These are phyloP conservation scores for Hoplias malabaricus DNA, from an alignment of 2,113 vertebrate genomes.

Conservation along the genomic window DNA sequence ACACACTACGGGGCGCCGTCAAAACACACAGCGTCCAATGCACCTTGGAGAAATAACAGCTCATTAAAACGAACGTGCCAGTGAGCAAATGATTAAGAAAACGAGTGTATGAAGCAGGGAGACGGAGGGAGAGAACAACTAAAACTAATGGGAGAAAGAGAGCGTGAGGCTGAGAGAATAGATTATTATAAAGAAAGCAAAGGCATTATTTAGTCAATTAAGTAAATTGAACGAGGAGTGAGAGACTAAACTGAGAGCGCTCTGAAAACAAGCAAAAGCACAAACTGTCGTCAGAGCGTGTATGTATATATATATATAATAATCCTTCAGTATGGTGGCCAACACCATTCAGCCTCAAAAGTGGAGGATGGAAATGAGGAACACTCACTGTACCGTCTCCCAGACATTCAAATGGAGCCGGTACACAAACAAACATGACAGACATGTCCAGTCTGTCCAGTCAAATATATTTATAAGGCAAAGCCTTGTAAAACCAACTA, in stretches of 20 bases:
- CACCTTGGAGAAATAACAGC: conserved; percentile 44
- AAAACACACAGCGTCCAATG: conserved; percentile 39
- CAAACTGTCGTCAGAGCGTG: neutral
- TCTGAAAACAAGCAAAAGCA: conserved; percentile 2
- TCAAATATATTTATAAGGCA: too few species aligned
- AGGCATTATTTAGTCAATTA: conserved; percentile 36
- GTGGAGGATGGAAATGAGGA: neutral
- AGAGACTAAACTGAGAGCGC: conserved; percentile 10
- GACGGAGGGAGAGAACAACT: conserved; percentile 15
- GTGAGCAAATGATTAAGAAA: conserved; percentile 40
- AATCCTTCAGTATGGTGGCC: neutral
- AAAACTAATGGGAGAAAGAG: conserved; percentile 24
- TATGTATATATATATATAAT: too few species aligned
- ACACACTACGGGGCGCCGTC: conserved; percentile 30
- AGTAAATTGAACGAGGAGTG: conserved; percentile 29
- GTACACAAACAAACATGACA: too few species aligned
- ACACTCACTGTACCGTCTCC: neutral
- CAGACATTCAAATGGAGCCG: neutral
- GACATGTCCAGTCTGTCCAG: too few species aligned
- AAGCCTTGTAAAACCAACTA: too few species aligned
- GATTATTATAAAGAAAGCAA: conserved; percentile 26
- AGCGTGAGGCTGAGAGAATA: conserved; percentile 10
- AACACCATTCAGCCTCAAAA: neutral
- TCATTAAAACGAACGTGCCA: conserved; percentile 44
- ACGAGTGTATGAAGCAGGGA: conserved; percentile 15